Base-by-base conservation (phyloP, 2,797 vertebrate species). In the Brachyalestes nurse region DNA sequence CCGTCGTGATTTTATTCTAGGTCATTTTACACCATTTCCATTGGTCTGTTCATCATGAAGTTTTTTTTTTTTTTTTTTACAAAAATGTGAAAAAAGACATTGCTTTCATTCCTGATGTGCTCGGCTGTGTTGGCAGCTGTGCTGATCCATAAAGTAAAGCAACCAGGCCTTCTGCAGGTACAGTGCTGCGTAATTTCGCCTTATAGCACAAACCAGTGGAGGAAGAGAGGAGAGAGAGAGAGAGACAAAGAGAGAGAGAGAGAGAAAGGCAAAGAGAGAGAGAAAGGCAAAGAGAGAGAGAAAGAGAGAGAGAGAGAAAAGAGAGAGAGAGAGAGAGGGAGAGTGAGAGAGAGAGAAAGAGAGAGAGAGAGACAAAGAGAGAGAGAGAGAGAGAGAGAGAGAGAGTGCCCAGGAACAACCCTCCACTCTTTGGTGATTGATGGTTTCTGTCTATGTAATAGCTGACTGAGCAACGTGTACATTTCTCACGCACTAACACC, bases 381-480 rank as follows among this genome's bases (percentile, higher is more conserved):
- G 28, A 28, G 28, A 28, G 28, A 28, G 28, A 28, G 3, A 28
- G 28, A 28, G 28, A 28, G 28, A 28, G 28, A 28, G 28, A 28
- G 3, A 28, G 28, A 28, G 28, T 1, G 28, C 28, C 28, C 28
- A 28, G 85, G 87, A 89, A 87, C 86, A 82, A 88, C 88, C 88
- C 85, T 84, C 82, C 72, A 62, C 85, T 86, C 86, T 87, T 90
- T 89, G 75, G 81, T 93, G 92, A 94, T 93, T 91, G 92, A 94
- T 93, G 89, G 90, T 82, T 90, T 90, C 88, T 89, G 87, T 90
- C 90, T 86, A 84, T 83, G 88, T 88, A 89, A 84, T 86, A 90
- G 93, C 94, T 94, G 93, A 94, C 91, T 81, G 90, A 88, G 92
- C 92, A 93, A 90, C 92, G 90, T 89, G 90, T 90, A 90, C 87